A percentile compares a stretch with the other conserved stretches of the same genome.
These are phyloP conservation scores for Fragum whitleyi DNA, from an alignment of 2,888 invertebrate species.

Conservation along the genomic window DNA sequence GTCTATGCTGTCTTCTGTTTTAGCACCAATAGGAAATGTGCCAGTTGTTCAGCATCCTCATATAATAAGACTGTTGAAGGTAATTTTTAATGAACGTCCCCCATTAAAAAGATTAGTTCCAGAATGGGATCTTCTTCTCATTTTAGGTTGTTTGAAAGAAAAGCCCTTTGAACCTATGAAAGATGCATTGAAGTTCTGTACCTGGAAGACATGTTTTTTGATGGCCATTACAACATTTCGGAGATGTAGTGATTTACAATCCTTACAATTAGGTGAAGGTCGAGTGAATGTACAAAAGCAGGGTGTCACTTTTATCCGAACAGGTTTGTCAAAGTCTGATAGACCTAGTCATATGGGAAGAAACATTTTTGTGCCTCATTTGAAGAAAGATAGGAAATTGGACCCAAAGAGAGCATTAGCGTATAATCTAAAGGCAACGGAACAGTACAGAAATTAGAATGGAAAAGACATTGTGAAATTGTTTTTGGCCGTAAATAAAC, in stretches of 20 bases:
- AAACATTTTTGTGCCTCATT: constrained; percentile 36
- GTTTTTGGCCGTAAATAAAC: constrained; percentile 24
- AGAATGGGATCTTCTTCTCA: no score
- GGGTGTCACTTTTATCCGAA: constrained; percentile 31
- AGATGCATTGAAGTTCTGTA: constrained; percentile 19
- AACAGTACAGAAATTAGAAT: neutral
- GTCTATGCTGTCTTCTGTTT: constrained; percentile 36
- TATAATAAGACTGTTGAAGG: no score
- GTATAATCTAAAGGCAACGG: neutral
- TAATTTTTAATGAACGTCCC: no score
- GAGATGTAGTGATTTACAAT: constrained; percentile 40
- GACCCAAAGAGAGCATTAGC: constrained; percentile 37
- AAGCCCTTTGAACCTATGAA: constrained; percentile 23
- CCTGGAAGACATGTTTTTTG: constrained; percentile 34
- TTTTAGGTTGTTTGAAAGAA: constrained; percentile 8
- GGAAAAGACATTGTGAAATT: constrained; percentile 7
- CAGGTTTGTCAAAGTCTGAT: constrained; percentile 26
- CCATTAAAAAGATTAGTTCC: no score
- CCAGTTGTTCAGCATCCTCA: no score
- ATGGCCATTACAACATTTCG: constrained; percentile 40
- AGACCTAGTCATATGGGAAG: constrained; percentile 17
- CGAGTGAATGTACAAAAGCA: constrained; percentile 22
- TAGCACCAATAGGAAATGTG: no score
- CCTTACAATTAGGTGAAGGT: constrained; percentile 34
- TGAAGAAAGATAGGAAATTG: constrained; percentile 21